Evolutionary conservation across 1,140 invertebrate genomes (phyloP).

Genomic region (Polyergus mexicanus): DNA sequence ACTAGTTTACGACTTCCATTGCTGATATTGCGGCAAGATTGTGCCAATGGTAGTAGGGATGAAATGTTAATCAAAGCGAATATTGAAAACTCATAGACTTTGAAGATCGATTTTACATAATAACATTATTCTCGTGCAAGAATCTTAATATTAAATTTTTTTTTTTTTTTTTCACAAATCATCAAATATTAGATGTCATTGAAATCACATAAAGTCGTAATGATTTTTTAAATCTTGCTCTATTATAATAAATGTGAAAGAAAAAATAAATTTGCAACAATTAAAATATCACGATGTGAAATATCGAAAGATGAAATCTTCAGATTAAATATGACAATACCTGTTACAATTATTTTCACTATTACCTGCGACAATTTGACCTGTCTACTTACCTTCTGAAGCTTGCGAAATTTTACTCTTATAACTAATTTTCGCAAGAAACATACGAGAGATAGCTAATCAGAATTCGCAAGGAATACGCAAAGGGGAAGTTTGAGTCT

Average conservation of each 20-base stretch:
- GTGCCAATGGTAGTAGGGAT: slow-evolving; percentile 9
- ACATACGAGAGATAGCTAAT: slow-evolving; percentile 5
- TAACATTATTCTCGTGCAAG: background rate
- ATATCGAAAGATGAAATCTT: background rate
- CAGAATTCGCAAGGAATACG: slow-evolving; percentile 21
- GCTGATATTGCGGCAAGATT: slow-evolving; percentile 50
- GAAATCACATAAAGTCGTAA: background rate
- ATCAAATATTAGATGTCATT: background rate
- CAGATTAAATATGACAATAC: background rate
- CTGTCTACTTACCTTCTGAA: background rate
- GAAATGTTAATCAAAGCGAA: slow-evolving; percentile 47
- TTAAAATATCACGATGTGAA: background rate
- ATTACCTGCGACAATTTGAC: background rate
- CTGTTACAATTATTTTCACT: background rate
- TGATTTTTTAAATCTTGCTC: background rate
- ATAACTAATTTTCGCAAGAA: background rate
- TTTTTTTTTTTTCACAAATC: background rate
- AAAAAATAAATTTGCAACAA: background rate
- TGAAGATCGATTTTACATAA: slow-evolving; percentile 20
- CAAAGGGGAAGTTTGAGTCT: slow-evolving; percentile 7
- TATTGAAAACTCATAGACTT: slow-evolving; percentile 29
- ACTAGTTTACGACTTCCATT: slow-evolving; percentile 55
- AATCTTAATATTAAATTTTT: background rate
- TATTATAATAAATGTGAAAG: background rate
- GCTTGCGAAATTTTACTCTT: background rate